Percentiles rank a stretch among this genome's conserved stretches.
phyloP scores from a whole-genome alignment of 2,113 vertebrate species.

The Engraulis encrasicolus region DNA sequence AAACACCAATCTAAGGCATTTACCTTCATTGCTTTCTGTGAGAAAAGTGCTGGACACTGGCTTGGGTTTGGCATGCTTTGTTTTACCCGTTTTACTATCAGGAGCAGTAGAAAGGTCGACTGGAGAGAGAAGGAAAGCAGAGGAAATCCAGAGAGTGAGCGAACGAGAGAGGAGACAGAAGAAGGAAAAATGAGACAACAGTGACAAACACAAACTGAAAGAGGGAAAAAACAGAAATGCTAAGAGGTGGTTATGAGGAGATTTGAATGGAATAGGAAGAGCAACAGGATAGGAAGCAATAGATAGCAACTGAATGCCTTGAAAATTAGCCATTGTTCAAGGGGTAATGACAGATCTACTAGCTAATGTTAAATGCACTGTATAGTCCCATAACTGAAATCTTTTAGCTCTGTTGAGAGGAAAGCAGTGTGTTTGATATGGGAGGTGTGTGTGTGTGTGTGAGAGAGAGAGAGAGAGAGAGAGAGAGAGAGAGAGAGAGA shows the following conservation, averaged over 20 bases:
- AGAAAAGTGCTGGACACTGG: conserved; percentile 65
- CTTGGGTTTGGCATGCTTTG: conserved; percentile 72
- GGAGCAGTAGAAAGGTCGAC: conserved; percentile 68
- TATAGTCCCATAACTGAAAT: too few relatives aligned
- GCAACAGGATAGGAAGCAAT: too few relatives aligned
- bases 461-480: too few relatives aligned
- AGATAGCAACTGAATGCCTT: too few relatives aligned
- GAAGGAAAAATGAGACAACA: conserved; percentile 20
- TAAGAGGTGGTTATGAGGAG: neutral
- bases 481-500: too few relatives aligned
- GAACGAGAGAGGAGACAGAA: conserved; percentile 27
- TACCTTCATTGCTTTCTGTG: conserved; percentile 74
- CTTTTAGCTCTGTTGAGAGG: too few relatives aligned
- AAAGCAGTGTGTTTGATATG: too few relatives aligned
- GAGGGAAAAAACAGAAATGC: neutral
- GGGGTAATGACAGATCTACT: too few relatives aligned
- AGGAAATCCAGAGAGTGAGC: conserved; percentile 16
- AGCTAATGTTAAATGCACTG: too few relatives aligned
- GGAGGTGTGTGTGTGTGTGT: neutral
- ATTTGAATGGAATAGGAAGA: too few relatives aligned
- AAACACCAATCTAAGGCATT: conserved; percentile 51
- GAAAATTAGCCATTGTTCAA: too few relatives aligned
- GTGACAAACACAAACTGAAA: neutral
- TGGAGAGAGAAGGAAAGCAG: conserved; percentile 61
- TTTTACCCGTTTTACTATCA: conserved; percentile 79